A percentile compares a stretch with the other conserved stretches of the same genome.
Conservation (phyloP, 1,140 invertebrate species). For the Bombus ignitus region DNA sequence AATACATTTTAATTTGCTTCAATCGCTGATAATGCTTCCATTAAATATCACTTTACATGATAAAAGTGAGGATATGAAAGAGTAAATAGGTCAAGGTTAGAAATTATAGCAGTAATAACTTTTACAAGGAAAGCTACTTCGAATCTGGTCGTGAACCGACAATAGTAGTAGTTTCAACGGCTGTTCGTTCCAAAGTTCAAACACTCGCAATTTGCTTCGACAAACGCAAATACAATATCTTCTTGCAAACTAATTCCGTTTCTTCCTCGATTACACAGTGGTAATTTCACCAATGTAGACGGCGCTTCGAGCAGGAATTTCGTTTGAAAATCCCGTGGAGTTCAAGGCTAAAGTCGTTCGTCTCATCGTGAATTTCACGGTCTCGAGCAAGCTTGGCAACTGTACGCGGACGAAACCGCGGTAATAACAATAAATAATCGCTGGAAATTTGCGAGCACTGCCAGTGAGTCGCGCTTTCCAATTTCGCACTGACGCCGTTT, state of each 20-base stretch:
- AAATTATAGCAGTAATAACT: background rate
- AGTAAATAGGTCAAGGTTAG: background rate
- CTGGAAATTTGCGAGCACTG: slow-evolving; percentile 4
- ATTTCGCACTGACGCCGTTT: background rate
- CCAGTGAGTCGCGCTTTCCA: background rate
- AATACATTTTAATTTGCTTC: no score
- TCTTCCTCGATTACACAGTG: background rate
- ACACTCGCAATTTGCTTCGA: background rate
- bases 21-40: no score
- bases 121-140: background rate
- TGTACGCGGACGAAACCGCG: background rate
- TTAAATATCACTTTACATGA: no score
- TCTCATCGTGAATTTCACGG: slow-evolving; percentile 8
- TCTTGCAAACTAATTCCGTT: background rate
- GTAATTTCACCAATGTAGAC: background rate
- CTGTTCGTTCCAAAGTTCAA: background rate
- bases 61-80: background rate
- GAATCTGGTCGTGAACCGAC: background rate
- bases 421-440: slow-evolving; percentile 37
- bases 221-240: background rate
- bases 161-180: background rate
- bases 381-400: background rate
- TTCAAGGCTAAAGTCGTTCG: slow-evolving; percentile 21
- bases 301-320: background rate
- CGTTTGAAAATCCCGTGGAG: background rate